Conservation (phyloP, 1,140 invertebrate species). For the Lepidurus couesii region DNA sequence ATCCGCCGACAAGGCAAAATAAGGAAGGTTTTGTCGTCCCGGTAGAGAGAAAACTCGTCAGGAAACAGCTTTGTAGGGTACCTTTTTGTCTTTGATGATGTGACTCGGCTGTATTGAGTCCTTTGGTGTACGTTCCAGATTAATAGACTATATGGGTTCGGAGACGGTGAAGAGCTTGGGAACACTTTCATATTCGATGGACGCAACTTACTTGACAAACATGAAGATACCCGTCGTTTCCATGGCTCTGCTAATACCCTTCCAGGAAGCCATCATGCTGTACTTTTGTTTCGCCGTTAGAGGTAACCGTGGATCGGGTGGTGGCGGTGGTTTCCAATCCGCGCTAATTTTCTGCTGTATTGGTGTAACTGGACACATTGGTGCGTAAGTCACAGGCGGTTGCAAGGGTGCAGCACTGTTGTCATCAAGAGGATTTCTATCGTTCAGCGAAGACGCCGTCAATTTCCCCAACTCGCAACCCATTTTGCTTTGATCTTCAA, state of each 20-base stretch:
- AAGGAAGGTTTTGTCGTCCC: too few relatives aligned
- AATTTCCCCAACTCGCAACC: slow-evolving; percentile 15
- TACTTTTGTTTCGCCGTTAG: slow-evolving; percentile 80
- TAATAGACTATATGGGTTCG: not conserved
- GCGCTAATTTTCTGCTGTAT: not conserved
- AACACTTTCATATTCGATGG: not conserved
- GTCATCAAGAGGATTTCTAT: not conserved
- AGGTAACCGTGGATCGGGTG: slow-evolving; percentile 67
- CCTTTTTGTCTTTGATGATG: too few relatives aligned
- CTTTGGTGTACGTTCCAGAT: too few relatives aligned
- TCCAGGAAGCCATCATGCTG: slow-evolving; percentile 81
- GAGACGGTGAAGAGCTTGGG: too few relatives aligned
- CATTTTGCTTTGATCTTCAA: not conserved
- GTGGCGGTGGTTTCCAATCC: slow-evolving; percentile 17
- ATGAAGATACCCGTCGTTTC: slow-evolving; percentile 80
- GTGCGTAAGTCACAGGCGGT: not conserved
- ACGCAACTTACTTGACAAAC: slow-evolving; percentile 77
- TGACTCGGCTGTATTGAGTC: too few relatives aligned
- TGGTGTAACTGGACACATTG: not conserved
- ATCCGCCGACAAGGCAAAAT: too few relatives aligned
- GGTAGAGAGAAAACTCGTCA: too few relatives aligned
- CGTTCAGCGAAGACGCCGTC: not conserved
- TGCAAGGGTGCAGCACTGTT: not conserved
- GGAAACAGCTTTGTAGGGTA: too few relatives aligned
- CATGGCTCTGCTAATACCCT: slow-evolving; percentile 76